Base-by-base conservation (phyloP, 2,888 invertebrate genomes). In the Autographa gamma region DNA sequence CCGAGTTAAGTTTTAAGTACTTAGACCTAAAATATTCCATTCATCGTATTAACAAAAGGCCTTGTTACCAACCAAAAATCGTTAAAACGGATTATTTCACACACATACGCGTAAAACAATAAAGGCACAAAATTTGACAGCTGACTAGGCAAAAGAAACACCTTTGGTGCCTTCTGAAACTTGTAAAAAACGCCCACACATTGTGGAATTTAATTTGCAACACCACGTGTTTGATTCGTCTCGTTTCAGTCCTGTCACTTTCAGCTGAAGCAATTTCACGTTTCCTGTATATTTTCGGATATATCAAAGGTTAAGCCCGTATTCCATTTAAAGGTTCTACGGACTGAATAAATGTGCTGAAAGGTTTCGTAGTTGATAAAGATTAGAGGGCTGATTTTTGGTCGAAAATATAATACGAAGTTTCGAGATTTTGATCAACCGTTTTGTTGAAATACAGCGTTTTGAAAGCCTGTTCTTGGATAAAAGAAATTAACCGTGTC, bases 191-290 rank as follows among this genome's bases (percentile, higher is more conserved):
- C 54, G 60, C 66, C 60, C 48, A 81, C 74, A 38, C 70, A 62
- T 66, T 69, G 31, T 69, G 65, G 68, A 76, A 76, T 80, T 80
- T 71, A 79, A 83, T 83, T 83, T 80, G 83, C 61, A 71, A 77
- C 77, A 81, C 74, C 69, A 77, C 67, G 60, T 67, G 65, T 80
- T 56, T 69, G 78, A 78, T 76, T 74, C 66, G 31, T 72, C 63
- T 64, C 79, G 79, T 80, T 82, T 76, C 79, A 67, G 63, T 38
- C 72, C 84, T 88, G 89, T 88, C 88, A 86, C 73, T 73, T 71
- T 66, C 89, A 88, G 74, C 16, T 74, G 48, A 84, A 69, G 78
- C 82, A 86, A 88, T 88, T 89, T 88, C 86, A 81, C 83, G 81
- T 79, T 76, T 71, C 38, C 67, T 71, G 84, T 79, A 81, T 85